Evolutionary conservation across 2,113 vertebrate species (phyloP).

Genomic region (Ploceus nigricollis): DNA sequence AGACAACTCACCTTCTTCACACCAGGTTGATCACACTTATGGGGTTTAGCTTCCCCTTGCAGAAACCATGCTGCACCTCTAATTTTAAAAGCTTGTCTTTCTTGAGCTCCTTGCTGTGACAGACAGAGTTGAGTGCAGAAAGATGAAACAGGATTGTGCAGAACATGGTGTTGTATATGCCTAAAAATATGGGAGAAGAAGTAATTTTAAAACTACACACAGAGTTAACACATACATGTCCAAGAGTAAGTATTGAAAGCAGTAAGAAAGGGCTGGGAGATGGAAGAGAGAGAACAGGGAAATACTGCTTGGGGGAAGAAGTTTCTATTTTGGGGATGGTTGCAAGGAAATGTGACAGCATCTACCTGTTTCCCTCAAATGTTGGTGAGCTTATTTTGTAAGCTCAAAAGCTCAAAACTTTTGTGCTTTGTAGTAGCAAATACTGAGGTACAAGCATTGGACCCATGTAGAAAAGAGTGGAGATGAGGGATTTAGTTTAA

Average conservation of each 20-base stretch:
- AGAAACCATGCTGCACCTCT: not conserved
- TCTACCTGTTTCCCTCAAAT: not conserved
- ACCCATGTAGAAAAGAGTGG: not conserved
- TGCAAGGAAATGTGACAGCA: not conserved
- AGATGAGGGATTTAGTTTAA: constrained; percentile 1
- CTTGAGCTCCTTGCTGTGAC: not conserved
- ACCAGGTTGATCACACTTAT: not conserved
- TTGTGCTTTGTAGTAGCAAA: not conserved
- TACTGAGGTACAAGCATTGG: not conserved
- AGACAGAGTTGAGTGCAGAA: not conserved
- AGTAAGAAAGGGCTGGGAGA: not conserved
- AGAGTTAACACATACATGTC: not conserved
- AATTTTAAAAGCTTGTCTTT: not conserved
- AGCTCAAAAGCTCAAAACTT: not conserved
- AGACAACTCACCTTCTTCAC: not conserved
- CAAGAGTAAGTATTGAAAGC: not conserved
- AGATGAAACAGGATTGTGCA: not conserved
- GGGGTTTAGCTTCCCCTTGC: not conserved
- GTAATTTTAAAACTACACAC: not conserved
- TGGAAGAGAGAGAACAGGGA: not conserved
- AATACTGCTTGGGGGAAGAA: not conserved
- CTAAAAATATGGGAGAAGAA: not conserved
- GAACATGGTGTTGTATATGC: not conserved
- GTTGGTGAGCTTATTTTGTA: not conserved
- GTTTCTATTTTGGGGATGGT: not conserved